Evolutionary conservation across 2,797 vertebrate species (phyloP), one percentile per base, ranked within the genome.

Genomic region (Hydrophis major): DNA sequence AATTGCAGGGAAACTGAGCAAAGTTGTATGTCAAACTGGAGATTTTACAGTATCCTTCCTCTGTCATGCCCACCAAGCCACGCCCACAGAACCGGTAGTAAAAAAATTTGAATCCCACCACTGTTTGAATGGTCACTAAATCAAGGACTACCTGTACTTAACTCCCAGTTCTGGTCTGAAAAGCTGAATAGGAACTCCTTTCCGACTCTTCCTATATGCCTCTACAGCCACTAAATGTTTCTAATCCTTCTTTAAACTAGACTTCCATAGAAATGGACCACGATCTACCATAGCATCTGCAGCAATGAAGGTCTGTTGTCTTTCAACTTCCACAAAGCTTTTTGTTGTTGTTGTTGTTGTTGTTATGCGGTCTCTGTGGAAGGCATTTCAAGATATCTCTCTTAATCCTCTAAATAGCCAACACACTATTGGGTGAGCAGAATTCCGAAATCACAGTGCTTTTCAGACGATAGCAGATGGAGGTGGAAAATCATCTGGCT

Each of bases 361-460:
- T 63, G 27, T 63, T 83, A 22, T 83, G 18, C 7, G 7, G 74
- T 22, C 37, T 22, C 37, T 42, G 37, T 11, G 37, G 37, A 83
- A 83, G 93, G 0, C 6, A 91, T 95, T 91, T 61, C 59, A 92
- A 27, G 59, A 90, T 50, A 90, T 90, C 91, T 89, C 22, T 37
- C 92, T 37, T 83, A 42, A 83, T 89, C 0, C 0, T 2, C 91
- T 95, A 93, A 91, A 53, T 74, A 27, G 92, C 59, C 16, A 32
- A 83, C 28, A 8, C n/a, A 56, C 16, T 88, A 4, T 42, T 2
- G 1, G 1, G 60, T 91, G n/a, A 6, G 74, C 83, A 53, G 59
- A 6, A 69, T 93, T 86, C 87, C 42, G 66, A 92, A 94, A 0
- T 92, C 63, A 89, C 59, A 50, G 32, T 83, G 1, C 0, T 32